Evolutionary conservation across 2,888 invertebrate genomes (phyloP).

Genomic region (Drosophila peninsularis): DNA sequence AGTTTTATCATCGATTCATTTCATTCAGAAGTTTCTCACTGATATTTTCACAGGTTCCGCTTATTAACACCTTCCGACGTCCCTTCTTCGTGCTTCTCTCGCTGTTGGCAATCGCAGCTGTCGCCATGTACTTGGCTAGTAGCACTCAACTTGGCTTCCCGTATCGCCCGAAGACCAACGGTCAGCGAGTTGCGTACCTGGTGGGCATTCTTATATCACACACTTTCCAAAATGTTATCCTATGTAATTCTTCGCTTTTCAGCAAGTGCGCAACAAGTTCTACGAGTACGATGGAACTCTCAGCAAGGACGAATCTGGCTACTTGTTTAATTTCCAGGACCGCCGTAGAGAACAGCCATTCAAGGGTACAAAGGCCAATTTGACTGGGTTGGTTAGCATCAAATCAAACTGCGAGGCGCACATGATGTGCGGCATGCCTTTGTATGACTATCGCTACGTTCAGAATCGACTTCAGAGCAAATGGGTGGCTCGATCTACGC

Average conservation of each 20-base stretch:
- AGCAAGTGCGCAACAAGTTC: slow-evolving; percentile 85
- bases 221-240: background rate
- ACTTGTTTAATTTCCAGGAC: slow-evolving; percentile 85
- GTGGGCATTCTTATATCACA: slow-evolving; percentile 79
- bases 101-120: slow-evolving; percentile 28
- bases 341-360: slow-evolving; percentile 54
- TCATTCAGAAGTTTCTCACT: background rate
- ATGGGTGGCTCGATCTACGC: slow-evolving; percentile 67
- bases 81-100: slow-evolving; percentile 39
- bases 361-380: slow-evolving; percentile 47
- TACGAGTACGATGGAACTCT: slow-evolving; percentile 81
- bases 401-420: slow-evolving; percentile 54
- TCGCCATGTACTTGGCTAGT: slow-evolving; percentile 45
- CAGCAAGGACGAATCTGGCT: slow-evolving; percentile 84
- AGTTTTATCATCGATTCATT: background rate
- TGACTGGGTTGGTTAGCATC: slow-evolving; percentile 57
- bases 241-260: background rate
- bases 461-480: slow-evolving; percentile 41
- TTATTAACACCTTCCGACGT: slow-evolving; percentile 51
- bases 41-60: slow-evolving; percentile 34
- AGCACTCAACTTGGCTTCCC: slow-evolving; percentile 87
- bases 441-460: slow-evolving; percentile 71
- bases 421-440: slow-evolving; percentile 80
- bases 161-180: slow-evolving; percentile 85
- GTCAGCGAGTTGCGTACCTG: slow-evolving; percentile 85